Evolutionary conservation across 2,113 vertebrate genomes (phyloP), one percentile per base, ranked within the genome.

Genomic region (Actinemys pallida): DNA sequence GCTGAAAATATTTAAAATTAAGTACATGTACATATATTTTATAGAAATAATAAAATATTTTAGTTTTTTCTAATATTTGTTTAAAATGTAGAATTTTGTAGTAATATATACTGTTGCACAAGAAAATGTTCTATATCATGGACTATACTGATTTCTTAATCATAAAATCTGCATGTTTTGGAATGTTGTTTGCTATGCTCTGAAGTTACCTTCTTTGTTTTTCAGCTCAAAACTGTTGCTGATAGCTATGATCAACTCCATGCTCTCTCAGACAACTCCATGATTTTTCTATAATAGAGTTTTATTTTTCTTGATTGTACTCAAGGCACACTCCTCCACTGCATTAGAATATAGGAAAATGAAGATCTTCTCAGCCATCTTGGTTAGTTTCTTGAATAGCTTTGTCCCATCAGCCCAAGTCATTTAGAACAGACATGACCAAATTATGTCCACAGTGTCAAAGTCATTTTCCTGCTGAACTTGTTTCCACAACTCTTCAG

Each of bases 381-480:
- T 88, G 39, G 10, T 39, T 17, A 92, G 22, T 81, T 78, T 90
- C 81, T 90, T 88, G 39, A 88, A 90, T 84, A 90, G 94, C 25
- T 84, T 83, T 6, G 76, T 92, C 53, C 17, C 69, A 93, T 52
- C 11, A 92, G 89, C 93, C 59, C 49, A 81, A 94, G 72, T 90
- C 49, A 94, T 95, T 93, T 57, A 62, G 25, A 94, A 89, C 27
- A 96, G 53, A 83, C 3, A 50, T 89, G 93, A 80, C n/a, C 35
- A 69, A 69, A 69, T 69, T n/a, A 69, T 69, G 35, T 20, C 65
- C 86, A 92, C 45, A 90, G 24, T 72, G 76, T 86, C 83, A 88
- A 94, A 96, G 76, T 84, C 27, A 81, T 94, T 89, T 94, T 96
- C 80, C 50, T 97, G 82, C 69, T 96, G 94, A 96, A 90, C 92